Percentiles rank a stretch among this genome's conserved stretches.
Evolutionary conservation across 2,888 invertebrate species (phyloP).

Genomic region (Alviniconcha strummeri): DNA sequence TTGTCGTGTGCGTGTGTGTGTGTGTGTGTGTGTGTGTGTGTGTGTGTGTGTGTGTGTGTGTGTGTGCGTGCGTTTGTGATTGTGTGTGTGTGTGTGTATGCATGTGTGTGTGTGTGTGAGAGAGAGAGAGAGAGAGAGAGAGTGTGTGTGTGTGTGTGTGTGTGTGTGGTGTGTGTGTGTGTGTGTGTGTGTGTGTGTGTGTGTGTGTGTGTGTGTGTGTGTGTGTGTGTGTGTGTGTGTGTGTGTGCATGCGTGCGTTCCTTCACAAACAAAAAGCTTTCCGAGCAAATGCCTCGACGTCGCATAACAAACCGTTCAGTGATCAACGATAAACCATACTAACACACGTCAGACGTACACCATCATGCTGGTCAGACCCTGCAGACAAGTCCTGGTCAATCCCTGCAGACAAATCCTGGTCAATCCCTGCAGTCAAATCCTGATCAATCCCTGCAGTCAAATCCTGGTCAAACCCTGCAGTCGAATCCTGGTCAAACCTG

Average conservation of each 20-base stretch:
- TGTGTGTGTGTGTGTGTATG: background rate
- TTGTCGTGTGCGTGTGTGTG: background rate
- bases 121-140: too few species aligned
- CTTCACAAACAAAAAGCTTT: background rate
- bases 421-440: too few species aligned
- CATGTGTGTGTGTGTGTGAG: background rate
- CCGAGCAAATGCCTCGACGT: background rate
- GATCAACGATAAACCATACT: background rate
- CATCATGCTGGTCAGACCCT: background rate
- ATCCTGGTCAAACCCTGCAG: conserved; percentile 41
- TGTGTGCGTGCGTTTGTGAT: background rate
- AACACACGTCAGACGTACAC: background rate
- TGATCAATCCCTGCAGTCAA: too few species aligned
- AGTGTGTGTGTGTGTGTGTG: background rate
- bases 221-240: background rate
- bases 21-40: conserved; percentile 2
- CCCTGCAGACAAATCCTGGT: too few species aligned
- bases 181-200: background rate
- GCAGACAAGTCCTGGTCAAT: too few species aligned
- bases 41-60: background rate
- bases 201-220: background rate
- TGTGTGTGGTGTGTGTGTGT: background rate
- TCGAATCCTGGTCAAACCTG: conserved; percentile 44
- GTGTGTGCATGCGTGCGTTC: too few species aligned
- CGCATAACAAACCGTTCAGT: too few species aligned